These are phyloP conservation scores for Ooceraea biroi DNA, from an alignment of 1,140 invertebrate species.

Conservation along the genomic window DNA sequence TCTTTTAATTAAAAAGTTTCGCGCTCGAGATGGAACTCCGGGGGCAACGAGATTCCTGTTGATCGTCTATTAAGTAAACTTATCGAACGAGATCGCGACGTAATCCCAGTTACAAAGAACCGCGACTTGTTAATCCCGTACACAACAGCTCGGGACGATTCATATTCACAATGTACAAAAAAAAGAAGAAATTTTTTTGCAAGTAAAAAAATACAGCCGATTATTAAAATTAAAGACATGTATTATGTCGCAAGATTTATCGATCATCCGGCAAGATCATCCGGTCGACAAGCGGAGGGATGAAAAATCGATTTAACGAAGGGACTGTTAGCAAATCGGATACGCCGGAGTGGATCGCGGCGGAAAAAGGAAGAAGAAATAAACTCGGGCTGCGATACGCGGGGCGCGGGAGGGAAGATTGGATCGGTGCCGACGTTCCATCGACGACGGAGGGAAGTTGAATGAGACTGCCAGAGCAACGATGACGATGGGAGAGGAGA, in stretches of 20 bases:
- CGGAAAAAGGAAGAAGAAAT: slow-evolving; percentile 33
- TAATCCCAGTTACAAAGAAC: slow-evolving; percentile 47
- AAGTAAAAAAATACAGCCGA: too few species aligned
- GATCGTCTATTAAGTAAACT: slow-evolving; percentile 57
- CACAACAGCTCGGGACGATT: background rate
- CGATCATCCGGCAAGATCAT: too few species aligned
- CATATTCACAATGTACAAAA: slow-evolving; percentile 17
- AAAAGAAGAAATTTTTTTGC: background rate
- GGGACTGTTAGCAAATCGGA: slow-evolving; percentile 30
- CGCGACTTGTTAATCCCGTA: slow-evolving; percentile 36
- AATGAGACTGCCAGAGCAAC: slow-evolving; percentile 28
- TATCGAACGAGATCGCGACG: slow-evolving; percentile 55
- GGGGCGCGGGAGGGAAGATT: slow-evolving; percentile 50
- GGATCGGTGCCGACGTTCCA: slow-evolving; percentile 51
- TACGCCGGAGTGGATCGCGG: background rate
- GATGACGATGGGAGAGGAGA: background rate
- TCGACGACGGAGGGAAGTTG: slow-evolving; percentile 43
- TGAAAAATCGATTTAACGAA: background rate
- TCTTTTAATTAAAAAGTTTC: slow-evolving; percentile 64
- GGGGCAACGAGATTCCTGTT: slow-evolving; percentile 50
- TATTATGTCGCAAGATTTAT: too few species aligned
- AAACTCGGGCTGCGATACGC: slow-evolving; percentile 31
- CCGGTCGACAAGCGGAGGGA: too few species aligned
- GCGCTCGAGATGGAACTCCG: slow-evolving; percentile 44
- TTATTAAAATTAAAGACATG: too few species aligned